Evolutionary conservation across 2,113 vertebrate genomes (phyloP).

Genomic region (Prunella himalayana): DNA sequence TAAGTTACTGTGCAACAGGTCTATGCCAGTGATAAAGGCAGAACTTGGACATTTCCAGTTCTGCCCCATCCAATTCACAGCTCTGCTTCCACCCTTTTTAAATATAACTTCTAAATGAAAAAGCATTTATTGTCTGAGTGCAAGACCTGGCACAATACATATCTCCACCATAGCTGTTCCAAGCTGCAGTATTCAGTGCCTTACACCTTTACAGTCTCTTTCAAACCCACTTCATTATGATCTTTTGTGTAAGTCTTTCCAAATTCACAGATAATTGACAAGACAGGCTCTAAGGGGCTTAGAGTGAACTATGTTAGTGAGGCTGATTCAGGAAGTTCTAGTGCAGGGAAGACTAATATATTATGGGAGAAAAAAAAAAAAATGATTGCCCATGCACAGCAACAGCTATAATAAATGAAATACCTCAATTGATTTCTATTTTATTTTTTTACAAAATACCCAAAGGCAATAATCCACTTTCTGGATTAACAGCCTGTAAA

Average conservation of each 20-base stretch:
- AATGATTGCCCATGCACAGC: neutral
- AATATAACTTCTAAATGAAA: neutral
- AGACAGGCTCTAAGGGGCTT: neutral
- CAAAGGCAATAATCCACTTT: slow-evolving; percentile 29
- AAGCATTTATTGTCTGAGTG: neutral
- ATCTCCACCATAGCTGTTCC: neutral
- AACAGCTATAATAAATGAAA: slow-evolving; percentile 18
- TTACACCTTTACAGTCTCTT: neutral
- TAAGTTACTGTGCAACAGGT: neutral
- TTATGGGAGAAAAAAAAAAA: neutral
- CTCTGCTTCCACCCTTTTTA: neutral
- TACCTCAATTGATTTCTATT: slow-evolving; percentile 3
- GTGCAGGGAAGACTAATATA: neutral
- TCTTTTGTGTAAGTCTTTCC: slow-evolving; percentile 25
- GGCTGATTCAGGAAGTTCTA: slow-evolving; percentile 3
- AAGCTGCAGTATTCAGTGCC: neutral
- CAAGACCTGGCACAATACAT: neutral
- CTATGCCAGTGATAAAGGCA: neutral
- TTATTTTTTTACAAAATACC: slow-evolving; percentile 23
- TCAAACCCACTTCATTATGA: neutral
- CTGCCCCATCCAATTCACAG: neutral
- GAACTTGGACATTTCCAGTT: neutral
- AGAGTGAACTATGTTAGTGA: neutral
- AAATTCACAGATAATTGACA: slow-evolving; percentile 30
- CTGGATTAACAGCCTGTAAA: slow-evolving; percentile 51